These are phyloP conservation scores for Balanococcus diminutus DNA, from an alignment of 2,888 invertebrate genomes.

Conservation along the genomic window DNA sequence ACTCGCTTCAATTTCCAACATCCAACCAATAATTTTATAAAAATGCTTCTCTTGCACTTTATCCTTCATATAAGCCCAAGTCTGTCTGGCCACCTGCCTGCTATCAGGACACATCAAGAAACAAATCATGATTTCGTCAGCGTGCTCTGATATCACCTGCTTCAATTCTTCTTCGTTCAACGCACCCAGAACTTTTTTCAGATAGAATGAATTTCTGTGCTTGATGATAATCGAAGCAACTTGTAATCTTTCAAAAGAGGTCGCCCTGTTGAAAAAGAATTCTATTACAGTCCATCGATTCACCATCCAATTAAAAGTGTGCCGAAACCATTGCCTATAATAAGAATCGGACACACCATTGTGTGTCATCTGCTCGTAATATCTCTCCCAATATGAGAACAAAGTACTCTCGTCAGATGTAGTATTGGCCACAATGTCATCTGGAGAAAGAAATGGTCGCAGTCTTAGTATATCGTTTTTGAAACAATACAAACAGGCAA, in stretches of 20 bases:
- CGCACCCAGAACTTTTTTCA: neutral
- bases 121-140: neutral
- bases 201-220: neutral
- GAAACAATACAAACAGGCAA: neutral
- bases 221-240: neutral
- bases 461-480: neutral
- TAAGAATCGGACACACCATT: too few species aligned
- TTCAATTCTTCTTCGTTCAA: neutral
- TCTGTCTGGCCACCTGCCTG: neutral
- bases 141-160: neutral
- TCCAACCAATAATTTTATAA: neutral
- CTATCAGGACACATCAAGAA: neutral
- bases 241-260: too few species aligned
- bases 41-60: neutral
- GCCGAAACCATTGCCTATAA: too few species aligned
- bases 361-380: too few species aligned
- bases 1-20: neutral
- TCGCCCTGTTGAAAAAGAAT: neutral
- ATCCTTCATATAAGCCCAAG: neutral
- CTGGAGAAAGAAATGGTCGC: neutral
- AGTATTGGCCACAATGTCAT: neutral
- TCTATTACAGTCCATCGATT: neutral
- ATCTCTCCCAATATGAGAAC: neutral
- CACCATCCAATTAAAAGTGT: too few species aligned
- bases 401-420: neutral